Percentiles rank a stretch among this genome's conserved stretches.
Conservation (phyloP, 2,888 invertebrate species). For the Andricus curvator region DNA sequence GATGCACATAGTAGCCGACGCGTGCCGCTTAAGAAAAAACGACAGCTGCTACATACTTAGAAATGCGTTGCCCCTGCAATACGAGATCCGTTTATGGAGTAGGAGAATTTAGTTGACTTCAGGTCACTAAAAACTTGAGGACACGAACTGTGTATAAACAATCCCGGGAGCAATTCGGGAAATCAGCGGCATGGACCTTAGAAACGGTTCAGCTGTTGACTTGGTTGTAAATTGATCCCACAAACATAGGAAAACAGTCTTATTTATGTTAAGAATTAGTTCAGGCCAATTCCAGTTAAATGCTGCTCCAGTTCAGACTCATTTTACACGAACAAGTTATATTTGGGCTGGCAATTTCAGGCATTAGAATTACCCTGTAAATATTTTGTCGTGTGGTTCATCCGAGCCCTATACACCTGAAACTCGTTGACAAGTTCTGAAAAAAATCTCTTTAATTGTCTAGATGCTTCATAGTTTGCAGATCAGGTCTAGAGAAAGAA, state of each 20-base stretch:
- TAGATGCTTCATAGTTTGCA: too few species aligned
- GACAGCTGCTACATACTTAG: slow-evolving; percentile 57
- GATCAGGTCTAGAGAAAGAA: too few species aligned
- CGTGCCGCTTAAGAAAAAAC: slow-evolving; percentile 62
- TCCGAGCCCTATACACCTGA: not conserved
- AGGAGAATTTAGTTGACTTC: slow-evolving; percentile 13
- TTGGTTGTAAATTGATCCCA: not conserved
- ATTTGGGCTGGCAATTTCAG: too few species aligned
- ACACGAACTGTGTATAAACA: slow-evolving; percentile 7
- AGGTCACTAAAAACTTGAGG: slow-evolving; percentile 15
- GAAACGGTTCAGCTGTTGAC: slow-evolving; percentile 3
- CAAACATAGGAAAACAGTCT: not conserved
- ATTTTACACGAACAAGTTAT: too few species aligned
- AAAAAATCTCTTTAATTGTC: not conserved
- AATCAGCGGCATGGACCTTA: not conserved
- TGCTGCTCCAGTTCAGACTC: too few species aligned
- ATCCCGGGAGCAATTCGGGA: not conserved
- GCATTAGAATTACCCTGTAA: not conserved
- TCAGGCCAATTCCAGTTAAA: too few species aligned
- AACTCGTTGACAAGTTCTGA: not conserved
- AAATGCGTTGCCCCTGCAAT: slow-evolving; percentile 51
- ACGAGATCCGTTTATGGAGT: slow-evolving; percentile 47
- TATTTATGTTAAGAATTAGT: not conserved
- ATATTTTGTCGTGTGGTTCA: not conserved
- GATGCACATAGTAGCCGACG: slow-evolving; percentile 50